phyloP scores from a whole-genome alignment of 2,888 invertebrate genomes.

The Hoplodrina blanda region DNA sequence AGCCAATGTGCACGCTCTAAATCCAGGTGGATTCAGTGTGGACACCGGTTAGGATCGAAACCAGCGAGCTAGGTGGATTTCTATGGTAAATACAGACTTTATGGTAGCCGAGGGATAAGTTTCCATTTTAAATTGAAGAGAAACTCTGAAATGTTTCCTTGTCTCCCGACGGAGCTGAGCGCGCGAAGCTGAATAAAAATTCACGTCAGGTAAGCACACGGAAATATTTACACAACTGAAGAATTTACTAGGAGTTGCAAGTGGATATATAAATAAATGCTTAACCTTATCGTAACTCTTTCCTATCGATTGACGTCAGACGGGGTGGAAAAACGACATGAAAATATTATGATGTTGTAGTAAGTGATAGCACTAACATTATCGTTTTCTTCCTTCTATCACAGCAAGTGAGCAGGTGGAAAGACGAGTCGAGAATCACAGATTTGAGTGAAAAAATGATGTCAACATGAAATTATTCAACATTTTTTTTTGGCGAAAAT shows the following conservation, averaged over 20 bases:
- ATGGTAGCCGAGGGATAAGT: slow-evolving; percentile 89
- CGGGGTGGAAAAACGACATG: slow-evolving; percentile 28
- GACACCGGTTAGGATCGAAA: slow-evolving; percentile 87
- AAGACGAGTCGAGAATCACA: slow-evolving; percentile 59
- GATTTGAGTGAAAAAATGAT: slow-evolving; percentile 67
- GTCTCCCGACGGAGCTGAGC: slow-evolving; percentile 83
- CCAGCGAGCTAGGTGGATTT: slow-evolving; percentile 85
- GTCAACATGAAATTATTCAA: slow-evolving; percentile 75
- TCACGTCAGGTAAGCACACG: slow-evolving; percentile 83
- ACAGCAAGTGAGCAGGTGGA: not conserved
- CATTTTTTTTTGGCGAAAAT: slow-evolving; percentile 84
- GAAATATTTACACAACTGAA: slow-evolving; percentile 86
- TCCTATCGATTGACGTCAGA: slow-evolving; percentile 56
- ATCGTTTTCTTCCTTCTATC: not conserved
- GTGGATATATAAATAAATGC: slow-evolving; percentile 77
- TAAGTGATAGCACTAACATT: slow-evolving; percentile 4
- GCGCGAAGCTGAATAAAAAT: slow-evolving; percentile 86
- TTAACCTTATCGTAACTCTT: slow-evolving; percentile 64
- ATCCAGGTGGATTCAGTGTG: slow-evolving; percentile 87
- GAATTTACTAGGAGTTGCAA: slow-evolving; percentile 74
- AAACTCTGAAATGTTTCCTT: slow-evolving; percentile 88
- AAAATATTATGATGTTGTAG: slow-evolving; percentile 12
- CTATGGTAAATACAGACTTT: slow-evolving; percentile 90
- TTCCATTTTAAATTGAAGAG: slow-evolving; percentile 90
- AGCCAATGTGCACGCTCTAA: slow-evolving; percentile 81